Percentiles rank a stretch among this genome's conserved stretches.
These are phyloP conservation scores for Aurelia aurita complex sp. Pacific DNA, from an alignment of 30 jellyfish, hydroid and myxozoan species.

Conservation along the genomic window DNA sequence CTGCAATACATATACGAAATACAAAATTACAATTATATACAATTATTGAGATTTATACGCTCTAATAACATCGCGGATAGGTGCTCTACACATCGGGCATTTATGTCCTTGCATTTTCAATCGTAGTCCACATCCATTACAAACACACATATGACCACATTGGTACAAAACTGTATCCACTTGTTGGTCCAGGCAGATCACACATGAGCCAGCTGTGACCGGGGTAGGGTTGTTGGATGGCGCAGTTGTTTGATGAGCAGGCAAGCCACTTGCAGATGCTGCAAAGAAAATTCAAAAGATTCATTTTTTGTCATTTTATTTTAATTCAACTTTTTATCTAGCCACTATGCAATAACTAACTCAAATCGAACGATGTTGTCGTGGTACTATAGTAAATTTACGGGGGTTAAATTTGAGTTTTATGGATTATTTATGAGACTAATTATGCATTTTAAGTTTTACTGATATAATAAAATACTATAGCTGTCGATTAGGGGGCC, in stretches of 20 bases:
- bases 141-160: conserved; percentile 95
- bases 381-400: too few species aligned
- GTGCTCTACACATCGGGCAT: conserved; percentile 95
- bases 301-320: not conserved
- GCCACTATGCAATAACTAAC: too few species aligned
- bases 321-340: too few species aligned
- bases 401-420: too few species aligned
- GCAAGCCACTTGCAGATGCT: conserved; percentile 46
- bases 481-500: too few species aligned
- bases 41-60: conserved; percentile 73
- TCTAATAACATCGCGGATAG: conserved; percentile 80
- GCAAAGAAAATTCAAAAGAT: not conserved
- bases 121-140: conserved; percentile 80
- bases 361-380: too few species aligned
- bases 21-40: too few species aligned
- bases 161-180: conserved; percentile 86
- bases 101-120: conserved; percentile 80
- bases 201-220: conserved; percentile 80
- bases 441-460: too few species aligned
- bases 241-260: conserved; percentile 21
- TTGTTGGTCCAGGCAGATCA: conserved; percentile 74
- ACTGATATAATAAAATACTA: too few species aligned
- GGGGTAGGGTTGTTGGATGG: conserved; percentile 27
- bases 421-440: too few species aligned
- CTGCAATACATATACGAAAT: too few species aligned